A percentile compares a stretch with the other conserved stretches of the same genome.
Conservation (phyloP, 2,888 invertebrate genomes). For the Panopea generosa region DNA sequence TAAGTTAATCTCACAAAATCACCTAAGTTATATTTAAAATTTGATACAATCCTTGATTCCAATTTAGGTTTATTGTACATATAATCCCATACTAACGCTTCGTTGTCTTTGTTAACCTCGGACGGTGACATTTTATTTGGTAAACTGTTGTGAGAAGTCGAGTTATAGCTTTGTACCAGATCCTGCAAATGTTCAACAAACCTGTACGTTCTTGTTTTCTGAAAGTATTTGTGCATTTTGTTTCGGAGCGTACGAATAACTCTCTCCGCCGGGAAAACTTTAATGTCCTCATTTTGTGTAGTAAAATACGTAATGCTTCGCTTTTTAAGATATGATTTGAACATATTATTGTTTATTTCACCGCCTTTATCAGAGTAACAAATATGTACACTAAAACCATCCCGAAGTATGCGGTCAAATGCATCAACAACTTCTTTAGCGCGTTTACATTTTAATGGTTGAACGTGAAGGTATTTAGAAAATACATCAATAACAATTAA, state of each 20-base stretch:
- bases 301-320: conserved; percentile 10
- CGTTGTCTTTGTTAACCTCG: too few species aligned
- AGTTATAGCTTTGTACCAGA: conserved; percentile 10
- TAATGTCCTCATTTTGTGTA: conserved; percentile 12
- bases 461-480: conserved; percentile 18
- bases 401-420: not conserved
- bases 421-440: conserved; percentile 7
- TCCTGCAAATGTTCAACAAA: too few species aligned
- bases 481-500: conserved; percentile 14
- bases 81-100: too few species aligned
- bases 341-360: conserved; percentile 15
- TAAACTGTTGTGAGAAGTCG: too few species aligned
- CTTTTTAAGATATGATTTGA: not conserved
- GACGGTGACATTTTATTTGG: too few species aligned
- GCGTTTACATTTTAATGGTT: conserved; percentile 18
- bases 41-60: conserved; percentile 1
- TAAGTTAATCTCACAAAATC: conserved; percentile 41
- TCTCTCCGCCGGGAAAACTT: conserved; percentile 3
- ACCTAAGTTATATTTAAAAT: conserved; percentile 38
- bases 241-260: conserved; percentile 13
- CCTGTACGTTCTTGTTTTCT: too few species aligned
- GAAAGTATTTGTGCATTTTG: too few species aligned
- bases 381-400: not conserved
- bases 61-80: too few species aligned
- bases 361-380: conserved; percentile 14